Percentiles rank a stretch among this genome's conserved stretches.
Conservation (phyloP, 1,140 invertebrate genomes). For the Marisa cornuarietis region DNA sequence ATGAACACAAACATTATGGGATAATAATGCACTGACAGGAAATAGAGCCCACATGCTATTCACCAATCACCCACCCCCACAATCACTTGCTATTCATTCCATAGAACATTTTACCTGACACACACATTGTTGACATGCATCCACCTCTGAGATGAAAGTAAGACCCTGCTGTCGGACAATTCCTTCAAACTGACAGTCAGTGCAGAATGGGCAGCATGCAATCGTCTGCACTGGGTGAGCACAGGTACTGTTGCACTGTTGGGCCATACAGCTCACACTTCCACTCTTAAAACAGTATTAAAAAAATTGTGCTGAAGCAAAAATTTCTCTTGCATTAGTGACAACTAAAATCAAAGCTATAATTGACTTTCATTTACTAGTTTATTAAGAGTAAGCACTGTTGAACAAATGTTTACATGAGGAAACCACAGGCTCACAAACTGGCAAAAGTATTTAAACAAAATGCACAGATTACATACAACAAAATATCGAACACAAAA, state of each 20-base stretch:
- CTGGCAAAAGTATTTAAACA: no score
- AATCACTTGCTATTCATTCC: no score
- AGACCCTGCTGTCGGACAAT: conserved; percentile 19
- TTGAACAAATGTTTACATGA: neutral
- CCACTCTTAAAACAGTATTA: conserved; percentile 32
- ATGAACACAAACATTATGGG: neutral
- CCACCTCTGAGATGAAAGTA: conserved; percentile 32
- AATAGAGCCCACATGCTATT: no score
- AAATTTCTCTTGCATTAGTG: no score
- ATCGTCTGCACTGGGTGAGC: conserved; percentile 31
- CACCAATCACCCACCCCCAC: no score
- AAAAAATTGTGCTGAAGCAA: neutral
- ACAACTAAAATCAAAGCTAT: neutral
- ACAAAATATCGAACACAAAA: no score
- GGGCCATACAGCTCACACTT: conserved; percentile 37
- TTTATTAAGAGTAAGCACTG: neutral
- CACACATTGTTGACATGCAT: conserved; percentile 45
- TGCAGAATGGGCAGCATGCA: conserved; percentile 41
- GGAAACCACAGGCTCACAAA: no score
- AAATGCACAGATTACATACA: no score
- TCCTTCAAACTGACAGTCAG: conserved; percentile 41
- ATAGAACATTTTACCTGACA: conserved; percentile 44
- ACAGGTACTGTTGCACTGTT: conserved; percentile 29
- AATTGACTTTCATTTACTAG: neutral
- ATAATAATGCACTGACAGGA: no score